phyloP scores from a whole-genome alignment of 2,113 vertebrate species.

The Takifugu flavidus region DNA sequence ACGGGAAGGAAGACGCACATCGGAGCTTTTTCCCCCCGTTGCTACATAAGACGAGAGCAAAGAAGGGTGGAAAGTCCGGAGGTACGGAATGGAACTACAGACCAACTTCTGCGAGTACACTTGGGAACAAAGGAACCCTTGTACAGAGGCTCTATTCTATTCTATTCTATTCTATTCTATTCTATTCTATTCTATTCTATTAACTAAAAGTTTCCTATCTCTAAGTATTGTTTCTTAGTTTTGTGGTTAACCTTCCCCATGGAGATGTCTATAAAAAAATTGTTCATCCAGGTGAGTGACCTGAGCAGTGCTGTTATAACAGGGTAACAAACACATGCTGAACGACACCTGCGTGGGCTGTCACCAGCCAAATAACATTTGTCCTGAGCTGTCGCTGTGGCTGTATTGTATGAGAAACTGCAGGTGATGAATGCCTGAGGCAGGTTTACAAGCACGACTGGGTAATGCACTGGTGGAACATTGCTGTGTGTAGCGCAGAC shows the following conservation, averaged over 20 bases:
- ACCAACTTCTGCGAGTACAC: constrained; percentile 5
- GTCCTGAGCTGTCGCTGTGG: not conserved
- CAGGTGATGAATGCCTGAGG: constrained; percentile 6
- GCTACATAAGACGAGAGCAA: constrained; percentile 10
- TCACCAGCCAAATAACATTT: too few species aligned
- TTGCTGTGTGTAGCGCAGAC: constrained; percentile 7
- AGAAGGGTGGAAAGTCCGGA: constrained; percentile 28
- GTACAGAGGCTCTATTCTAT: constrained; percentile 6
- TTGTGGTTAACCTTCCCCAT: constrained; percentile 3
- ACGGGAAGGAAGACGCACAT: constrained; percentile 22
- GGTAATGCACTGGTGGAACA: constrained; percentile 14
- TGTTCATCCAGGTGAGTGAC: constrained; percentile 38
- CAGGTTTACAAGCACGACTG: constrained; percentile 20
- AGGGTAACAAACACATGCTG: not conserved
- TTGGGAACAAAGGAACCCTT: constrained; percentile 6
- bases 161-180: not conserved
- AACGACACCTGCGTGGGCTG: too few species aligned
- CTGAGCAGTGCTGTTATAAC: constrained; percentile 27
- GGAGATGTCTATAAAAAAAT: constrained; percentile 10
- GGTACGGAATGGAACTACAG: constrained; percentile 33
- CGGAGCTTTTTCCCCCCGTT: constrained; percentile 12
- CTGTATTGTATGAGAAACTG: not conserved
- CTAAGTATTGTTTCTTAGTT: too few species aligned
- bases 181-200: not conserved
- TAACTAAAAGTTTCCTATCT: constrained; percentile 10